Base-by-base conservation (phyloP, 1,140 invertebrate genomes). In the Trachymyrmex septentrionalis region DNA sequence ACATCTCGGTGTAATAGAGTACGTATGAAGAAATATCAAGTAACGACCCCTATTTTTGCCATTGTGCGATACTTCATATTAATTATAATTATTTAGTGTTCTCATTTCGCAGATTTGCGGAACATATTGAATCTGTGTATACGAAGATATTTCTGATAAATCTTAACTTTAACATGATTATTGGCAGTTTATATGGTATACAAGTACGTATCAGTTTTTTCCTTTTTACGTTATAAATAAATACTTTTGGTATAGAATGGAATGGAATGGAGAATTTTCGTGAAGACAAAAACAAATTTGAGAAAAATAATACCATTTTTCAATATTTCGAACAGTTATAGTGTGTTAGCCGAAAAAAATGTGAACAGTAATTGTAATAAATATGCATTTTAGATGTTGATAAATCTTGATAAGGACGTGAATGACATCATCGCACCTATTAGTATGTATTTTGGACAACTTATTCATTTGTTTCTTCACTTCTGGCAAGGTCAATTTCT, bases 401-500 rank as follows among this genome's bases (percentile, higher is more conserved):
- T 81, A 50, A 81, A 81, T 55, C 57, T 71, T 57, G 4, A 24
- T 14, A 57, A 53, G 4, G 1, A 6, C 0, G 9, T 14, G 21
- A 38, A n/a, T n/a, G 21, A 69, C 7, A 44, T 81, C 6, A 16
- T 6, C 5, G 21, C 30, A 14, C 77, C 64, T 7, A 9, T 55
- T 6, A 9, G 30, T 71, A 57, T 81, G 0, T 81, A 81, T 24
- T 0, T 69, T 27, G 48, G n/a, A 9, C 77, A 81, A 69, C 7
- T 71, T 4, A 38, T 27, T 34, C 48, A 69, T 71, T 9, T 81
- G 7, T 81, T 69, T 55, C 48, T 81, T 9, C 64, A 69, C 3
- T 81, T 57, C 10, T 81, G 77, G 63, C 77, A 81, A 85, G 87
- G 85, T 80, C 90, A 85, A 86, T 89, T 75, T 80, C 80, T 89